These are phyloP conservation scores for Standfussiana lucernea DNA, from an alignment of 2,888 invertebrate genomes.

Conservation along the genomic window DNA sequence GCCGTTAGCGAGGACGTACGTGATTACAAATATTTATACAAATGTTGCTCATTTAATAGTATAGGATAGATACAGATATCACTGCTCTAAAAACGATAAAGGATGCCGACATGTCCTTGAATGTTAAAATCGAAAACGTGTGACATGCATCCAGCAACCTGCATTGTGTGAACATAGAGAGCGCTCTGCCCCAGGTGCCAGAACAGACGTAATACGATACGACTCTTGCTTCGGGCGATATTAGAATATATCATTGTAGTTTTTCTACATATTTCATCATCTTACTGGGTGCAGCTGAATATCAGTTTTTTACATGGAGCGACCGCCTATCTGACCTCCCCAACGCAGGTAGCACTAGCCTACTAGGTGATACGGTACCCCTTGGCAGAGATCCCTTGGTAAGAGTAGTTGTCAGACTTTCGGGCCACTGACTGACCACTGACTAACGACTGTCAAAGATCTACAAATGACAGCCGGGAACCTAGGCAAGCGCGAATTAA, in stretches of 20 bases:
- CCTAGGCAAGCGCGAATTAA: neutral
- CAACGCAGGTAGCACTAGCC: neutral
- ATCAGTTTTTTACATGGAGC: neutral
- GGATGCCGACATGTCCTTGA: no score
- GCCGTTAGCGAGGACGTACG: neutral
- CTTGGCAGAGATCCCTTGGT: no score
- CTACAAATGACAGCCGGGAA: neutral
- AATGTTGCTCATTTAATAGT: neutral
- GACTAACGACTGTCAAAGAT: neutral
- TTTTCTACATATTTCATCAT: neutral
- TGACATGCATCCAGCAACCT: no score
- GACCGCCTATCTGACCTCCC: neutral
- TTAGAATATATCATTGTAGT: neutral
- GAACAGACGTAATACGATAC: no score
- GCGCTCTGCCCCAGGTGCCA: no score
- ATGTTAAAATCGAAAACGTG: no score
- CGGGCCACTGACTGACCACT: neutral
- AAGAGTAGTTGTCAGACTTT: neutral
- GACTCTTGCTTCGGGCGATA: no score
- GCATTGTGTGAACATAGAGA: no score
- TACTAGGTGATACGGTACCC: neutral
- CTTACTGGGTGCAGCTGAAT: neutral
- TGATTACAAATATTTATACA: neutral
- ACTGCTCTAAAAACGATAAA: no score
- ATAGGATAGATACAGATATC: neutral